Conservation (phyloP, 2,888 invertebrate genomes). For the Drosophila lutescens region DNA sequence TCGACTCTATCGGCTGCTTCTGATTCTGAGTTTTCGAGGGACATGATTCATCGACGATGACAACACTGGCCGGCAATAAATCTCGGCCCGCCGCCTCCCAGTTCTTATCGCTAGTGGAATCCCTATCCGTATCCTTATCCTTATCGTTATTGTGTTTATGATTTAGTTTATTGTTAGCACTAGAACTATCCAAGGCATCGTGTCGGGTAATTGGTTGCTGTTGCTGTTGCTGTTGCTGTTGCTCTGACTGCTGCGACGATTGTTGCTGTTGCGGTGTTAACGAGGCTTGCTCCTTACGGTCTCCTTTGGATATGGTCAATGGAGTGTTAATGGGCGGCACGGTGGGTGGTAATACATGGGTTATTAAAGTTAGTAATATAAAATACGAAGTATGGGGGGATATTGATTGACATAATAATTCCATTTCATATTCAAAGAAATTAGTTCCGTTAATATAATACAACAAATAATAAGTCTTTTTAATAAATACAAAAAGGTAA, state of each 20-base stretch:
- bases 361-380: slow-evolving; percentile 1
- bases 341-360: background rate
- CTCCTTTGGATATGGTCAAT: slow-evolving; percentile 47
- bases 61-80: slow-evolving; percentile 48
- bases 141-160: slow-evolving; percentile 65
- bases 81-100: slow-evolving; percentile 49
- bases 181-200: slow-evolving; percentile 73
- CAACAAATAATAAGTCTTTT: too few relatives aligned
- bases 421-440: background rate
- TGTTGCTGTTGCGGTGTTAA: slow-evolving; percentile 41
- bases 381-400: background rate
- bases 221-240: slow-evolving; percentile 51
- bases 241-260: slow-evolving; percentile 47
- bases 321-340: slow-evolving; percentile 19
- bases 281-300: slow-evolving; percentile 51
- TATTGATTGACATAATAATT: background rate
- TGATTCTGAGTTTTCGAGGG: slow-evolving; percentile 23
- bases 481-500: too few relatives aligned
- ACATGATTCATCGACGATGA: slow-evolving; percentile 68
- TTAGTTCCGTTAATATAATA: background rate
- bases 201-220: slow-evolving; percentile 59
- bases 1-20: slow-evolving; percentile 16
- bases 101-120: slow-evolving; percentile 25
- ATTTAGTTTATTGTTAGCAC: slow-evolving; percentile 69
- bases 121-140: slow-evolving; percentile 40